Evolutionary conservation across 2,888 invertebrate genomes (phyloP).

Genomic region (Tridacna gigas): DNA sequence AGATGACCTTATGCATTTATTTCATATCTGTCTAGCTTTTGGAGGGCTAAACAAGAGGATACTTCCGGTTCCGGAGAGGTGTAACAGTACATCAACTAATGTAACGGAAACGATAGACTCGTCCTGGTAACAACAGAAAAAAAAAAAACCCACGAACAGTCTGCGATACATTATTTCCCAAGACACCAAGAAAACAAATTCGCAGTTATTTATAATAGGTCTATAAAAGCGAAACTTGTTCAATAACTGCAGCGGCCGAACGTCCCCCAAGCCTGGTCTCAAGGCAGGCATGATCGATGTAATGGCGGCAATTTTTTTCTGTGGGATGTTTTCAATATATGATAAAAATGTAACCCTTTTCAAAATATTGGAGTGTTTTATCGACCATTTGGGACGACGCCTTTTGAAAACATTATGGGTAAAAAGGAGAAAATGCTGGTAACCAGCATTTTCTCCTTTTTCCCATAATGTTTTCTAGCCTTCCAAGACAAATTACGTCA

Average conservation of each 20-base stretch:
- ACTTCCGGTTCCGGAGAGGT: background rate
- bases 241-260: background rate
- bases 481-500: too few relatives aligned
- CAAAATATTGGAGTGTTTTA: too few relatives aligned
- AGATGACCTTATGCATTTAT: background rate
- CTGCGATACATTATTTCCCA: conserved; percentile 4
- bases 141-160: background rate
- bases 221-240: conserved; percentile 11
- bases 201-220: conserved; percentile 11
- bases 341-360: too few relatives aligned
- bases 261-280: background rate
- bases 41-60: background rate
- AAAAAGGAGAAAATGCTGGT: too few relatives aligned
- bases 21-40: background rate
- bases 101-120: background rate
- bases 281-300: too few relatives aligned
- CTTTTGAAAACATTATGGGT: too few relatives aligned
- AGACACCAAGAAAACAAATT: conserved; percentile 14
- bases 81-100: conserved; percentile 1
- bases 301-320: too few relatives aligned
- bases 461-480: too few relatives aligned
- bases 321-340: too few relatives aligned
- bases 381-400: too few relatives aligned
- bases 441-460: too few relatives aligned
- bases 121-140: background rate